phyloP scores from a whole-genome alignment of 2,113 vertebrate species.

The Nothobranchius kuhntae region DNA sequence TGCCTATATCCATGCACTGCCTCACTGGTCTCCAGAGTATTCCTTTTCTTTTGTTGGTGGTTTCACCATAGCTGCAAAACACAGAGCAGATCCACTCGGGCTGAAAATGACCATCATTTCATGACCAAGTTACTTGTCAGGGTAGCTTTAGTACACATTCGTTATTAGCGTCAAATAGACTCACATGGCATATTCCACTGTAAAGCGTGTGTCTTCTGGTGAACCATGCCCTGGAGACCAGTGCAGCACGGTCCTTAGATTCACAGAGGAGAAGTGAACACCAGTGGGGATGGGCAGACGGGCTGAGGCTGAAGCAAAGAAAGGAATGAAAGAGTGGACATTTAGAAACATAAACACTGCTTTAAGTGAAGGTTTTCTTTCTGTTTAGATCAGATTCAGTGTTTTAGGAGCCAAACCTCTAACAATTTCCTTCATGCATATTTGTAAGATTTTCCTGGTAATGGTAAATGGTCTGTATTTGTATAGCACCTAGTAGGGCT shows the following conservation, averaged over 20 bases:
- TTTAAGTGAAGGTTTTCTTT: too few relatives aligned
- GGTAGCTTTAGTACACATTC: background rate
- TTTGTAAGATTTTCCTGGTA: too few relatives aligned
- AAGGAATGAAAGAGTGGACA: background rate
- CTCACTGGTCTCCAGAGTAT: slow-evolving; percentile 79
- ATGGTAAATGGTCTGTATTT: too few relatives aligned
- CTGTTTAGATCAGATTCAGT: too few relatives aligned
- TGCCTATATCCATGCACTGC: slow-evolving; percentile 77
- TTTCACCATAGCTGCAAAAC: slow-evolving; percentile 84
- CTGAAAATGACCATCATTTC: too few relatives aligned
- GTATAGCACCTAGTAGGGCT: too few relatives aligned
- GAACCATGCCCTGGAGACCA: slow-evolving; percentile 82
- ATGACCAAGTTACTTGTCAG: background rate
- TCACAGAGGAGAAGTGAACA: slow-evolving; percentile 83
- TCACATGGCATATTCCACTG: slow-evolving; percentile 89
- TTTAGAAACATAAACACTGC: background rate
- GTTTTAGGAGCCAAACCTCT: too few relatives aligned
- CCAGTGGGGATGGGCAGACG: slow-evolving; percentile 67
- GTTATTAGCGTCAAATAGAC: slow-evolving; percentile 37
- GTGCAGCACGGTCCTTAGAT: slow-evolving; percentile 85
- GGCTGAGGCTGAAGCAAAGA: slow-evolving; percentile 31
- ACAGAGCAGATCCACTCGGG: slow-evolving; percentile 6
- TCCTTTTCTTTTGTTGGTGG: slow-evolving; percentile 55
- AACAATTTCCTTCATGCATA: too few relatives aligned
- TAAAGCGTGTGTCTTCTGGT: slow-evolving; percentile 71